A percentile compares a stretch with the other conserved stretches of the same genome.
phyloP scores from a whole-genome alignment of 1,140 invertebrate genomes.

The Onthophagus taurus region DNA sequence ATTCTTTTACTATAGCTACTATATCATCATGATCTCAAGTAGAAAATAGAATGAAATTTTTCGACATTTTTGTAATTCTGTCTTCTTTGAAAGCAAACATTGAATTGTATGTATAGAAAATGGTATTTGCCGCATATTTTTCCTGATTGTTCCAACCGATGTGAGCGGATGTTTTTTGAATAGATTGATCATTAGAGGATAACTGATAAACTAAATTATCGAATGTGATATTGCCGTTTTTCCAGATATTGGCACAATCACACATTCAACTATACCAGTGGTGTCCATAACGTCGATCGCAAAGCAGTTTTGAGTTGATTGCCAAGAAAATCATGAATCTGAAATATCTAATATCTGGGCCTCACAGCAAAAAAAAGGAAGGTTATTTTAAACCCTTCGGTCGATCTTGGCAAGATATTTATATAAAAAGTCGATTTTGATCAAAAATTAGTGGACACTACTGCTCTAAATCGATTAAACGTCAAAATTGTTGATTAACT shows the following conservation, averaged over 20 bases:
- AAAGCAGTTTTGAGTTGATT: too few relatives aligned
- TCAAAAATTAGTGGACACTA: too few relatives aligned
- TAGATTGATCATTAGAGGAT: background rate
- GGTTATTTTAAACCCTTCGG: too few relatives aligned
- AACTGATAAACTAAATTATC: background rate
- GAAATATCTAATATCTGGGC: too few relatives aligned
- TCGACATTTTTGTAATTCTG: background rate
- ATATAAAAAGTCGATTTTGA: too few relatives aligned
- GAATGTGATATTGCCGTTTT: background rate
- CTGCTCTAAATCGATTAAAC: too few relatives aligned
- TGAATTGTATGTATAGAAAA: constrained; percentile 1
- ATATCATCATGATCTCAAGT: constrained; percentile 2
- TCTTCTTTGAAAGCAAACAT: background rate
- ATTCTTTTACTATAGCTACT: background rate
- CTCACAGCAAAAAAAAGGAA: too few relatives aligned
- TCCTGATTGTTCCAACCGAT: constrained; percentile 1
- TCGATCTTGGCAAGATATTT: too few relatives aligned
- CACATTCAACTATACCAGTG: background rate
- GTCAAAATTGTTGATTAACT: too few relatives aligned
- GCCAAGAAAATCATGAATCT: too few relatives aligned
- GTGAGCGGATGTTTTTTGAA: constrained; percentile 1
- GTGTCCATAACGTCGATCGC: too few relatives aligned
- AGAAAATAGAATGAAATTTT: constrained; percentile 3
- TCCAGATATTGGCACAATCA: background rate
- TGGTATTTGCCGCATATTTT: background rate